Conservation (phyloP, 2,888 invertebrate species). For the Axea sp. region DNA sequence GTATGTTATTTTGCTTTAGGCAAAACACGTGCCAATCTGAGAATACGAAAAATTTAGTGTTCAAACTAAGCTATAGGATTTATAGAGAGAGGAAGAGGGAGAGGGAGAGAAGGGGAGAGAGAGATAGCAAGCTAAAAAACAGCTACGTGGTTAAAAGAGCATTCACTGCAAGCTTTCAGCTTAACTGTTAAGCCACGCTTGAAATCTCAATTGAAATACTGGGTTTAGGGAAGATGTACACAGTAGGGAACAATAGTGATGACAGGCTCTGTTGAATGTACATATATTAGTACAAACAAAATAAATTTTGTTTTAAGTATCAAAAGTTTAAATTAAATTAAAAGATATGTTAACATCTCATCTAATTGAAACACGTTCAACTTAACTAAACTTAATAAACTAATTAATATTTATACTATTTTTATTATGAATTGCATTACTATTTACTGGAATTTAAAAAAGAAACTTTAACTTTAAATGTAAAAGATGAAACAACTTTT, state of each 20-base stretch:
- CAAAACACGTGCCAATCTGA: constrained; percentile 62
- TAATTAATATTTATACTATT: too few species aligned
- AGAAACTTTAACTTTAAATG: too few species aligned
- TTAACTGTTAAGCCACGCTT: constrained; percentile 61
- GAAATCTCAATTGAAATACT: constrained; percentile 63
- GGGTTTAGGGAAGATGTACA: constrained; percentile 46
- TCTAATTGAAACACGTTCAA: too few species aligned
- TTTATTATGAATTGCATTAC: too few species aligned
- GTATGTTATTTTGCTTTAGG: constrained; percentile 52
- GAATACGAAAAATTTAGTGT: constrained; percentile 61
- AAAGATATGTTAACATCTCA: too few species aligned
- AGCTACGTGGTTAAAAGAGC: constrained; percentile 58
- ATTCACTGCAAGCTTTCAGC: constrained; percentile 60
- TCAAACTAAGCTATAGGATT: constrained; percentile 57
- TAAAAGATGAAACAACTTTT: too few species aligned
- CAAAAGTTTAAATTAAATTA: too few species aligned
- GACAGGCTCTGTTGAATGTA: constrained; percentile 40
- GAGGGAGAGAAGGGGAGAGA: too few species aligned
- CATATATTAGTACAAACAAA: neutral
- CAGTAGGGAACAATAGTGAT: constrained; percentile 55
- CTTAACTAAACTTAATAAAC: too few species aligned
- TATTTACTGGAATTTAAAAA: too few species aligned
- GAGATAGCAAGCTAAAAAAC: constrained; percentile 63
- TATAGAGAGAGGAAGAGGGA: constrained; percentile 63
- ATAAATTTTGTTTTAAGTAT: constrained; percentile 11